Evolutionary conservation across 2,113 vertebrate species (phyloP).

Genomic region (Hippocampus guttulatus): DNA sequence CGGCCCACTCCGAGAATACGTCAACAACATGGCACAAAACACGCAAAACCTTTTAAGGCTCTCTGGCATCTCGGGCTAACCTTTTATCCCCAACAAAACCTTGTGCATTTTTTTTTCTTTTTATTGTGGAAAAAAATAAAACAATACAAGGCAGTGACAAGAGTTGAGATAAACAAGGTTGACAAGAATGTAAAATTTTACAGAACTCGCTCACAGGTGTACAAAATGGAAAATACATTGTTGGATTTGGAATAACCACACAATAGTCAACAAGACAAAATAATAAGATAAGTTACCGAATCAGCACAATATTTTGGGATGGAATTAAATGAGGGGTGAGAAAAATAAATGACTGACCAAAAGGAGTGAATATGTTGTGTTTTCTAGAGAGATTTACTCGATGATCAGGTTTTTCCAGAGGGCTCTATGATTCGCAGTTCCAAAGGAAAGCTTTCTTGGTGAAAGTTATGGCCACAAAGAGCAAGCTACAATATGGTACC

Average conservation of each 20-base stretch:
- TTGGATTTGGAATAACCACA: neutral
- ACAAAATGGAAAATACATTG: neutral
- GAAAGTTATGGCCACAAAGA: no score
- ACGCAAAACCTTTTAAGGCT: slow-evolving; percentile 45
- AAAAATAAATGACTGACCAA: no score
- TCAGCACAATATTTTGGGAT: no score
- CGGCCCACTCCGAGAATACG: slow-evolving; percentile 14
- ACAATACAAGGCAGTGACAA: neutral
- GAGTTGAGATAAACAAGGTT: neutral
- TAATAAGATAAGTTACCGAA: no score
- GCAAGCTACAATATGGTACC: no score
- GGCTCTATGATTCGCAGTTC: no score
- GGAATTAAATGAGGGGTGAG: no score
- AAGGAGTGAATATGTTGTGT: no score
- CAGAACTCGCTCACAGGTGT: neutral
- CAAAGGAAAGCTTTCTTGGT: no score
- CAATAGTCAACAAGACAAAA: neutral
- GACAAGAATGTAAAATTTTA: neutral
- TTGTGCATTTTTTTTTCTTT: neutral
- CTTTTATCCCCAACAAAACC: neutral
- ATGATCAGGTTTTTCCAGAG: no score
- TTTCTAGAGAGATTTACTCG: no score
- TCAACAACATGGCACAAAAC: slow-evolving; percentile 24
- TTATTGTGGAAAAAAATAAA: neutral
- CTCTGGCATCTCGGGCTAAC: neutral